phyloP scores from a whole-genome alignment of 2,888 invertebrate species.

The Asteroscopus sphinx region DNA sequence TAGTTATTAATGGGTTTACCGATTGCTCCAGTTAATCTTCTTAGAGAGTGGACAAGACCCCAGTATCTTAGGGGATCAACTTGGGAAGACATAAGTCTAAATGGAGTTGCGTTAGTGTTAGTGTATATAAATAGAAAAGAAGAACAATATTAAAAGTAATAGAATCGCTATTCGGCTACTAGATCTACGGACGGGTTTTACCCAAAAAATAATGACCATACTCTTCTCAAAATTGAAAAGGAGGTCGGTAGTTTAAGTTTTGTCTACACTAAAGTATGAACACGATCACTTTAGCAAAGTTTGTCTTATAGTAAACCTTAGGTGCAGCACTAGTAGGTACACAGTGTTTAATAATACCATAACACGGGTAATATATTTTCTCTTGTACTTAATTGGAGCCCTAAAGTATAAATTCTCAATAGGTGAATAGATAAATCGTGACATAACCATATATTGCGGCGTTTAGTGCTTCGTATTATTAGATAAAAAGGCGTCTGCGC shows the following conservation, averaged over 20 bases:
- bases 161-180: neutral
- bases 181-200: too few relatives aligned
- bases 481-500: conserved; percentile 53
- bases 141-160: neutral
- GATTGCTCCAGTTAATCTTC: conserved; percentile 76
- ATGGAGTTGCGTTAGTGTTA: conserved; percentile 11
- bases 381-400: conserved; percentile 51
- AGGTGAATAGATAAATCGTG: conserved; percentile 65
- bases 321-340: neutral
- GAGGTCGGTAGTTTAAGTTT: too few relatives aligned
- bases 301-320: conserved; percentile 13
- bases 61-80: conserved; percentile 59
- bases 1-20: conserved; percentile 75
- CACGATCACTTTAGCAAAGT: neutral
- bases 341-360: conserved; percentile 54
- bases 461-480: conserved; percentile 58
- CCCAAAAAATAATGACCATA: too few relatives aligned
- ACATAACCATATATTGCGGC: conserved; percentile 66
- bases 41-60: conserved; percentile 71
- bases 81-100: conserved; percentile 26
- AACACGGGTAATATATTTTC: conserved; percentile 54
- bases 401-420: conserved; percentile 59
- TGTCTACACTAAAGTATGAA: too few relatives aligned
- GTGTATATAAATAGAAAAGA: conserved; percentile 6
- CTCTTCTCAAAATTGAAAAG: too few relatives aligned